phyloP scores from a whole-genome alignment of 2,797 vertebrate genomes.

The Mastacembelus armatus region DNA sequence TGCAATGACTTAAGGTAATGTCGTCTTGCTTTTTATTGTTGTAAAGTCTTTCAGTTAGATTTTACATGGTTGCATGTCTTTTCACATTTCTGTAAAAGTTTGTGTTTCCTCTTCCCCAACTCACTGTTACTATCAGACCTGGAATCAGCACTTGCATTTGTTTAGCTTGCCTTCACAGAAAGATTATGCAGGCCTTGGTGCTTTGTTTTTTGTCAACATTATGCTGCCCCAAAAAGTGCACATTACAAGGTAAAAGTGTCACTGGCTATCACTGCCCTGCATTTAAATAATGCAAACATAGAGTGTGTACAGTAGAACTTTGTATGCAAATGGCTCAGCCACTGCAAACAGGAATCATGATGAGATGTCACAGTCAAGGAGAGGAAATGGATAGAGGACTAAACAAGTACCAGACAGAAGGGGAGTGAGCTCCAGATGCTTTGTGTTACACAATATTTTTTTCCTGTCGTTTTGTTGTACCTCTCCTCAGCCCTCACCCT shows the following conservation, averaged over 20 bases:
- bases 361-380: slow-evolving; percentile 33
- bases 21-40: too few relatives aligned
- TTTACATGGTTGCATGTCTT: too few relatives aligned
- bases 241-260: slow-evolving; percentile 46
- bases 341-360: slow-evolving; percentile 29
- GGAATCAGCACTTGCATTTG: slow-evolving; percentile 28
- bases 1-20: too few relatives aligned
- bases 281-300: slow-evolving; percentile 37
- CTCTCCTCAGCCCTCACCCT: not conserved
- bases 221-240: slow-evolving; percentile 10
- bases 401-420: slow-evolving; percentile 4
- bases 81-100: not conserved
- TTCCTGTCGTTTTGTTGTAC: slow-evolving; percentile 1
- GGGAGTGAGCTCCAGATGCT: slow-evolving; percentile 5
- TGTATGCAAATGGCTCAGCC: slow-evolving; percentile 36
- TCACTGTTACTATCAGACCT: slow-evolving; percentile 18
- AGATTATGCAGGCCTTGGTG: slow-evolving; percentile 18
- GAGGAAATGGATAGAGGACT: slow-evolving; percentile 15
- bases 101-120: slow-evolving; percentile 1
- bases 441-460: slow-evolving; percentile 10
- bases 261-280: slow-evolving; percentile 14
- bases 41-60: too few relatives aligned
- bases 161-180: slow-evolving; percentile 21
- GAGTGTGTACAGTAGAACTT: slow-evolving; percentile 11
- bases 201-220: slow-evolving; percentile 29